A percentile compares a stretch with the other conserved stretches of the same genome.
phyloP scores from a whole-genome alignment of 2,113 vertebrate species.

The Aspidoscelis tigris region DNA sequence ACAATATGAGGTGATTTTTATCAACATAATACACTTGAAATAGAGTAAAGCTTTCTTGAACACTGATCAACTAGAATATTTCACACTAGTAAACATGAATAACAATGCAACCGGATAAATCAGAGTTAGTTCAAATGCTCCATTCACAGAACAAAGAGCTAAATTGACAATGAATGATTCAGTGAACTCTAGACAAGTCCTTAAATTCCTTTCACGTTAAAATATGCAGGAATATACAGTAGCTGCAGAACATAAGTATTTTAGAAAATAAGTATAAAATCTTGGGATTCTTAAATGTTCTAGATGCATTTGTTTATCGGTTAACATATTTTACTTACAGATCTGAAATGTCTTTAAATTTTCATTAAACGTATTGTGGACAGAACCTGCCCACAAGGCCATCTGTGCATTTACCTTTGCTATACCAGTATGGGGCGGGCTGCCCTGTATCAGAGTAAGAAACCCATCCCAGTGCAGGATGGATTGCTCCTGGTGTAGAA shows the following conservation, averaged over 20 bases:
- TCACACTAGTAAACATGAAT: constrained; percentile 52
- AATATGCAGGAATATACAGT: constrained; percentile 40
- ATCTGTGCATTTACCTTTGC: no score
- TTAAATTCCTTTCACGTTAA: constrained; percentile 41
- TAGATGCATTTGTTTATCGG: background rate
- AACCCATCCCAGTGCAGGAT: no score
- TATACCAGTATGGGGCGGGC: no score
- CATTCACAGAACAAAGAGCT: constrained; percentile 46
- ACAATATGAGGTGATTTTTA: constrained; percentile 33
- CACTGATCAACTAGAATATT: constrained; percentile 54
- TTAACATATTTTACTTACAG: no score
- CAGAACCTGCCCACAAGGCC: background rate
- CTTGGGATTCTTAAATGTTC: background rate
- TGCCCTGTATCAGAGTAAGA: no score
- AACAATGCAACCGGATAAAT: constrained; percentile 36
- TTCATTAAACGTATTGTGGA: constrained; percentile 1
- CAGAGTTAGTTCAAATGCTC: constrained; percentile 42
- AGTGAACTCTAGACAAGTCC: constrained; percentile 49
- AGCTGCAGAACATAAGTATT: background rate
- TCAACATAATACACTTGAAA: constrained; percentile 21
- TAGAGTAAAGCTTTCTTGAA: constrained; percentile 22
- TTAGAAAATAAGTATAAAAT: constrained; percentile 38
- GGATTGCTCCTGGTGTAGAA: no score
- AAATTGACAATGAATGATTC: constrained; percentile 38
- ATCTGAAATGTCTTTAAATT: constrained; percentile 7